phyloP scores from a whole-genome alignment of 1,140 invertebrate species.

The Eriocheir sinensis region DNA sequence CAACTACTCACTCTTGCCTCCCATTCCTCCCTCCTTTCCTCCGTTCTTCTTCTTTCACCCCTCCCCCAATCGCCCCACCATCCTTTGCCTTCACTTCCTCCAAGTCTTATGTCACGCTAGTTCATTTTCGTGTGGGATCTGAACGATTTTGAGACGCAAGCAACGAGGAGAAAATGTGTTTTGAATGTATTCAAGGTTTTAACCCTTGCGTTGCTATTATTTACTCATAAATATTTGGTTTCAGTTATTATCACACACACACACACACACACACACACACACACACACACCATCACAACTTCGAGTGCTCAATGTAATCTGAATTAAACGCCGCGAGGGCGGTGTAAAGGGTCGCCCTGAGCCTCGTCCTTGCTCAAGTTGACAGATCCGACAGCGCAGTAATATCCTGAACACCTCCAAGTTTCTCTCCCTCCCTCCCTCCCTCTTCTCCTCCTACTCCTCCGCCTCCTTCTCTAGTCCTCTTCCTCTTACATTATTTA shows the following conservation, averaged over 20 bases:
- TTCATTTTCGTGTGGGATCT: too few relatives aligned
- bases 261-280: constrained; percentile 41
- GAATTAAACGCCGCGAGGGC: neutral
- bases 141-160: too few relatives aligned
- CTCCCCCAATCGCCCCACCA: neutral
- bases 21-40: neutral
- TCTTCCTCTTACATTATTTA: neutral
- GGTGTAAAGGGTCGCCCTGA: neutral
- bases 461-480: neutral
- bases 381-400: constrained; percentile 6
- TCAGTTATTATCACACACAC: neutral
- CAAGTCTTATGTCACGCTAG: too few relatives aligned
- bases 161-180: too few relatives aligned
- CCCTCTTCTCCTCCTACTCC: neutral
- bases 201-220: neutral
- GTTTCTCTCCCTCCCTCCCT: neutral
- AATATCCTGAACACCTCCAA: constrained; percentile 15
- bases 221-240: neutral
- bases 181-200: neutral
- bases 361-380: constrained; percentile 24
- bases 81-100: neutral
- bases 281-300: constrained; percentile 26
- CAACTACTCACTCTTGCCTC: neutral
- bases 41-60: neutral
- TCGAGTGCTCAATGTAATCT: neutral